Evolutionary conservation across 2,113 vertebrate species (phyloP).

Genomic region (Esox niger): DNA sequence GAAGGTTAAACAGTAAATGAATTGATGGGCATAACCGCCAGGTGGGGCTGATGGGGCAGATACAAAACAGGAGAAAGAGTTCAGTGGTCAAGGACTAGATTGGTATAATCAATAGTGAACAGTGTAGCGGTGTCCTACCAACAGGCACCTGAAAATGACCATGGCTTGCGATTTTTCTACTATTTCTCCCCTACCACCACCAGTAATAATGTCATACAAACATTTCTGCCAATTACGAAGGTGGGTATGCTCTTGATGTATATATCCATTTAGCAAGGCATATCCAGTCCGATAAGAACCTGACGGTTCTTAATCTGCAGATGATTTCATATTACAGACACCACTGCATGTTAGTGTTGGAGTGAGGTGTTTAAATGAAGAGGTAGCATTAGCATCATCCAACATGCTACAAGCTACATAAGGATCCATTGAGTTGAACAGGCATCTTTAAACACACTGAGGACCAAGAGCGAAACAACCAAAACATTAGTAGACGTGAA

Average conservation of each 20-base stretch:
- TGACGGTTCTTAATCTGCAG: too few species aligned
- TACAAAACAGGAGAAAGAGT: slow-evolving; percentile 28
- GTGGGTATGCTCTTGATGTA: too few species aligned
- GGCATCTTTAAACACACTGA: slow-evolving; percentile 38
- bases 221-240: too few species aligned
- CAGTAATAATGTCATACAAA: too few species aligned
- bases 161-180: too few species aligned
- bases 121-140: too few species aligned
- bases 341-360: too few species aligned
- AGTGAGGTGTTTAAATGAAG: neutral
- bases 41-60: slow-evolving; percentile 45
- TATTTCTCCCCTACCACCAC: too few species aligned
- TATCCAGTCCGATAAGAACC: too few species aligned
- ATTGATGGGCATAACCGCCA: slow-evolving; percentile 20
- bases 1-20: neutral
- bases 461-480: slow-evolving; percentile 21
- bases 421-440: slow-evolving; percentile 29
- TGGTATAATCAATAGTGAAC: slow-evolving; percentile 1
- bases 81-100: slow-evolving; percentile 34
- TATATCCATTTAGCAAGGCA: too few species aligned
- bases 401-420: slow-evolving; percentile 46
- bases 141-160: neutral
- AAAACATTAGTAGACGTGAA: slow-evolving; percentile 62
- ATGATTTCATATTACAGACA: too few species aligned
- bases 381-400: slow-evolving; percentile 41